These are phyloP conservation scores for Empidonax alnorum DNA, from an alignment of 2,113 vertebrate genomes.

Conservation along the genomic window DNA sequence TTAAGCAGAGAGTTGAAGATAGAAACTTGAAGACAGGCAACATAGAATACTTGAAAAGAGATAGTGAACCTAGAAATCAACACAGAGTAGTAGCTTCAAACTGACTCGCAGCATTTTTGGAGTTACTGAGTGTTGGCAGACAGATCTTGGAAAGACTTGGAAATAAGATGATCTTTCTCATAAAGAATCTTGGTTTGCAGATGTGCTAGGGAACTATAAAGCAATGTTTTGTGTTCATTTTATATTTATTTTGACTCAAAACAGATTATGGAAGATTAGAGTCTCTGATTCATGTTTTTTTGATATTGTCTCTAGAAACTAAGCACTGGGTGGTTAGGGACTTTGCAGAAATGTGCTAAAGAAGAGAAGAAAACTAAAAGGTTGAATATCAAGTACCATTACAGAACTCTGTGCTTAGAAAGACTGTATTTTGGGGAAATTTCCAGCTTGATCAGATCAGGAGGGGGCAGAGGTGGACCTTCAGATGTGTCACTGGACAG, in stretches of 20 bases:
- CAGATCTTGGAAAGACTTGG: not conserved
- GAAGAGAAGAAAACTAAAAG: not conserved
- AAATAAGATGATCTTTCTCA: not conserved
- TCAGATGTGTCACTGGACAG: not conserved
- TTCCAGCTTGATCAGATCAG: not conserved
- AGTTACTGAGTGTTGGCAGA: not conserved
- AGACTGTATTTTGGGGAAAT: not conserved
- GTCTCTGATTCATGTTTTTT: not conserved
- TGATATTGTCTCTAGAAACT: fast-evolving
- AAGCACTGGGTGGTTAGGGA: not conserved
- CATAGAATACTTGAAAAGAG: not conserved
- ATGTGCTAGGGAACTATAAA: not conserved
- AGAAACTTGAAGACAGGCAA: not conserved
- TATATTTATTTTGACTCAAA: not conserved
- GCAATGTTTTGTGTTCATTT: not conserved
- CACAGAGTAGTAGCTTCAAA: not conserved
- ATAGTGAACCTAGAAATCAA: not conserved
- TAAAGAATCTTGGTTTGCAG: not conserved
- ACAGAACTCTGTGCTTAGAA: not conserved
- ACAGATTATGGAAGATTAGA: not conserved
- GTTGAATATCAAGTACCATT: not conserved
- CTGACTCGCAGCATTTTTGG: not conserved
- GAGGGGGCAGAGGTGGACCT: not conserved
- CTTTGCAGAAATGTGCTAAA: not conserved
- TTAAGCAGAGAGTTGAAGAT: not conserved